Evolutionary conservation across 2,113 vertebrate species (phyloP), one percentile per base, ranked within the genome.

Genomic region (Psophia crepitans): DNA sequence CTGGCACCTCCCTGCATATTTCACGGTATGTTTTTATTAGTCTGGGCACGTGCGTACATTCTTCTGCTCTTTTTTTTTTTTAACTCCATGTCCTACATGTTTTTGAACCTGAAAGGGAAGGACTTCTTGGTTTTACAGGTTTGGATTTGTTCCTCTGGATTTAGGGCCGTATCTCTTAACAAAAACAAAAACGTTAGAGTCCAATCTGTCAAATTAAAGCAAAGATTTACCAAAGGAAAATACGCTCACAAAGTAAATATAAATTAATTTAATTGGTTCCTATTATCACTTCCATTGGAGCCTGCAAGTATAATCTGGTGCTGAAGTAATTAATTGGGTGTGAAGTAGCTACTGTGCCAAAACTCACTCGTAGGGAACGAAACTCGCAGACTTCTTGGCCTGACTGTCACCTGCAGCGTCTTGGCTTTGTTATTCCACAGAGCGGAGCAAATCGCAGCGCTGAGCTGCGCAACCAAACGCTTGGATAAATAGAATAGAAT

Each of bases 261-360:
- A 97, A 97, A 97, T 98, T 97, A 97, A 97, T 98, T 97, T 98
- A 98, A 98, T 98, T 97, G 97, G 87, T 93, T 91, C 94, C 97
- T 98, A 98, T 98, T 98, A 98, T 98, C 98, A 97, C 97, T 96
- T 97, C 96, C 95, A 84, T 97, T 92, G 74, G 77, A 98, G 96
- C 93, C 97, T 80, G 69, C 95, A 96, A 97, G 98, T 91, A 87
- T 97, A 98, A 98, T 98, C 97, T 96, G 87, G 97, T 94, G 96
- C 89, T 98, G 98, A 98, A 97, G 96, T 98, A 98, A 98, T 98
- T 98, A 98, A 98, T 97, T 97, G 97, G 96, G 98, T 98, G 98
- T 98, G 97, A 98, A 97, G 89, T 43, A 65, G 95, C 97, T 96
- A 93, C 90, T 69, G 91, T 97, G 97, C 98, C 98, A 98, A 98